A percentile compares a stretch with the other conserved stretches of the same genome.
These are phyloP conservation scores for Poeciliopsis turneri DNA, from an alignment of 2,797 vertebrate species.

Conservation along the genomic window DNA sequence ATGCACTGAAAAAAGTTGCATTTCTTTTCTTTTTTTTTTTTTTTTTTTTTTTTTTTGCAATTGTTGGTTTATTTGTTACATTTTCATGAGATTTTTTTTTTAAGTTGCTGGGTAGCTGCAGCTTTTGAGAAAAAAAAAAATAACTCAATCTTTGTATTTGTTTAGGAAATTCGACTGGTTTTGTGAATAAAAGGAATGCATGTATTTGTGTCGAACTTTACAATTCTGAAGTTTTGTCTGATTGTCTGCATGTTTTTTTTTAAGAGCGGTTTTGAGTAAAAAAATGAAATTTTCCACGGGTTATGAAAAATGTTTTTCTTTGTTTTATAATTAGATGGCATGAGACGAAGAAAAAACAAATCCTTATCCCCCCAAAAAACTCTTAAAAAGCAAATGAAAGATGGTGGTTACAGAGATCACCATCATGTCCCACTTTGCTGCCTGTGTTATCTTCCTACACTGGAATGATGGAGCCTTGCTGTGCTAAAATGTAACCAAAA, in stretches of 20 bases:
- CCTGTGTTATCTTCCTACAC: slow-evolving; percentile 49
- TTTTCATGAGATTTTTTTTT: slow-evolving; percentile 71
- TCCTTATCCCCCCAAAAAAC: slow-evolving; percentile 47
- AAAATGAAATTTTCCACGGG: slow-evolving; percentile 55
- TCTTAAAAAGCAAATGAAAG: slow-evolving; percentile 56
- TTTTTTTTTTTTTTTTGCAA: slow-evolving; percentile 32
- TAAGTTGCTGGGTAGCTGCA: slow-evolving; percentile 83
- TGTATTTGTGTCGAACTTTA: slow-evolving; percentile 92
- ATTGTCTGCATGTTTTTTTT: slow-evolving; percentile 77
- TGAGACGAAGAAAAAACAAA: slow-evolving; percentile 24
- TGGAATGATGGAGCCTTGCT: slow-evolving; percentile 58
- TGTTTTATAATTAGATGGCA: slow-evolving; percentile 63
- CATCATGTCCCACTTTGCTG: slow-evolving; percentile 52
- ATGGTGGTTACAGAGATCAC: slow-evolving; percentile 46
- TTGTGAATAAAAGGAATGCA: slow-evolving; percentile 99
- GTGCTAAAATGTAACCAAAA: slow-evolving; percentile 67
- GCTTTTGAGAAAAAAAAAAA: slow-evolving; percentile 79
- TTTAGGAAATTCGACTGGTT: slow-evolving; percentile 98
- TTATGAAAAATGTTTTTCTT: slow-evolving; percentile 53
- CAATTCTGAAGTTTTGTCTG: slow-evolving; percentile 79
- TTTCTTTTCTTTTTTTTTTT: slow-evolving; percentile 50
- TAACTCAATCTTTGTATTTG: slow-evolving; percentile 97
- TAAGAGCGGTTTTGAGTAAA: slow-evolving; percentile 14
- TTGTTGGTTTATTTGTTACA: slow-evolving; percentile 68
- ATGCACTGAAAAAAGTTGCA: slow-evolving; percentile 81